Base-by-base conservation (phyloP, 1,140 invertebrate genomes). In the Drosophila carrolli region DNA sequence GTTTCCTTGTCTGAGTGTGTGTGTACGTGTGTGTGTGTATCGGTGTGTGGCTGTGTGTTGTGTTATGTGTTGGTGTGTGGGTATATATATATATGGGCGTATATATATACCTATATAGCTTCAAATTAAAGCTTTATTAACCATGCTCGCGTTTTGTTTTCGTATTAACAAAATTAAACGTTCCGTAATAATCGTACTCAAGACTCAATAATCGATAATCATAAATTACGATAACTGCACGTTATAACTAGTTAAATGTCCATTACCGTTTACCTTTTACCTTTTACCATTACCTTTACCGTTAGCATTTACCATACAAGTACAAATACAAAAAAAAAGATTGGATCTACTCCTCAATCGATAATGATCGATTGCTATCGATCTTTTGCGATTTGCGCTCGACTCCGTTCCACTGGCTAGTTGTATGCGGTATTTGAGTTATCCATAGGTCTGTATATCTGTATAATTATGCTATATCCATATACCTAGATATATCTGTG, bases 81-180 rank as follows among this genome's bases (percentile, higher is more conserved):
- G 37, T 74, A 27, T 61, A 60, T 72, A 73, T 71, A 66, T 76
- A 75, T 77, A 56, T 71, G 68, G 75, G 51, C 61, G 57, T 73
- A 70, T 86, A 76, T 79, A 83, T 83, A 88, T 70, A 66, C 59
- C 78, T 89, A 80, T 83, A 84, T 91, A 91, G 91, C 88, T 91
- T 90, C 83, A 91, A 91, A 91, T 91, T 91, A 91, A 91, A 91
- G 90, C 90, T 91, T 91, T 91, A 90, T 91, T 91, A 91, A 91
- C 90, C 90, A 91, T 91, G 90, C 90, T 91, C 86, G 90, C 86
- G 81, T 85, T 90, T 84, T 78, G 63, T 85, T 90, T 85, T 90
- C 75, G 81, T 90, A 85, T 90, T 81, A 90, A 89, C 84, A 89
- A 89, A 89, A 89, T 89, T 68, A 89, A 89, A 89, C 84, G 84